A percentile compares a stretch with the other conserved stretches of the same genome.
Conservation (phyloP, 2,888 invertebrate species). For the Eretmocerus hayati region DNA sequence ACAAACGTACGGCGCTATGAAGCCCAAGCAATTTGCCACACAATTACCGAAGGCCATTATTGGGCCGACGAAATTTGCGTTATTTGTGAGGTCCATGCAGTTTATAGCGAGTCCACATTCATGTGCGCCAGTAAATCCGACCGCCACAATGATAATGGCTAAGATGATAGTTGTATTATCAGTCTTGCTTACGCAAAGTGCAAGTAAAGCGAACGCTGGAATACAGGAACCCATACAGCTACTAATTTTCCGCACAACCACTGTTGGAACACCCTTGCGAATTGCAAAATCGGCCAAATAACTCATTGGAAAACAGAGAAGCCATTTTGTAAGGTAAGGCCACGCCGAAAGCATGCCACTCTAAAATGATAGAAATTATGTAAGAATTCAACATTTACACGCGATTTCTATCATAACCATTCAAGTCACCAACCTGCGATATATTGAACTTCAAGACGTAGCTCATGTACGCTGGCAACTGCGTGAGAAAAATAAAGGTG, state of each 20-base stretch:
- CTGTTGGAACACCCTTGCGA: slow-evolving; percentile 34
- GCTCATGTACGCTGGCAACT: slow-evolving; percentile 64
- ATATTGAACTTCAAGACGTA: slow-evolving; percentile 56
- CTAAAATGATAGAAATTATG: slow-evolving; percentile 29
- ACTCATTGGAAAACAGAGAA: slow-evolving; percentile 49
- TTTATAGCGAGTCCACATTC: too few species aligned
- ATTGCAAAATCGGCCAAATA: slow-evolving; percentile 48
- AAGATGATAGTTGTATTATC: too few species aligned
- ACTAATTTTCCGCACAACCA: slow-evolving; percentile 40
- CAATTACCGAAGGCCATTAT: slow-evolving; percentile 50
- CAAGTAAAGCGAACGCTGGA: slow-evolving; percentile 47
- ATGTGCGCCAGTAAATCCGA: too few species aligned
- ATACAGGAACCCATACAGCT: slow-evolving; percentile 54
- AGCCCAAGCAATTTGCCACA: slow-evolving; percentile 44
- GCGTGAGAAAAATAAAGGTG: slow-evolving; percentile 63
- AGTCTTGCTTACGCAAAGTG: too few species aligned
- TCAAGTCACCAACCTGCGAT: slow-evolving; percentile 46
- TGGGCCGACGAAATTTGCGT: slow-evolving; percentile 49
- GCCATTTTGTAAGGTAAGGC: slow-evolving; percentile 53
- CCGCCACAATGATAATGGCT: too few species aligned
- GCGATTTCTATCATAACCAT: too few species aligned
- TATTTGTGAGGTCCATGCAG: too few species aligned
- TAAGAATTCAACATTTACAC: too few species aligned
- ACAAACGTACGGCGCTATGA: slow-evolving; percentile 45
- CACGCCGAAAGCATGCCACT: slow-evolving; percentile 51